Percentiles rank a stretch among this genome's conserved stretches.
phyloP scores from a whole-genome alignment of 64 coral and sea anemone species.

The Montipora cactus region DNA sequence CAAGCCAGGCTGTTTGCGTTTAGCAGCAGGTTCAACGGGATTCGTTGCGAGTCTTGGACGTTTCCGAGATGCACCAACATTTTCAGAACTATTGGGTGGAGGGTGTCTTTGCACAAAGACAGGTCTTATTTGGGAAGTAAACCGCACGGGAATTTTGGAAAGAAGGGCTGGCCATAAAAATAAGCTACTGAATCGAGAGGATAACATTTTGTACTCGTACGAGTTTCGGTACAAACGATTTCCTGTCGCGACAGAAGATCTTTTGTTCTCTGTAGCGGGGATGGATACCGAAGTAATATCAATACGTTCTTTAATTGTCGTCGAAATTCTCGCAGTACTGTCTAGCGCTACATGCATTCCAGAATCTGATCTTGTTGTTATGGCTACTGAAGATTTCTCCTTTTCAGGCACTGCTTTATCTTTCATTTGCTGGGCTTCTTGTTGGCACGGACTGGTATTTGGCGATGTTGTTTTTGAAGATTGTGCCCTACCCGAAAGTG shows the following conservation, averaged over 20 bases:
- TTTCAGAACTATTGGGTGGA: neutral
- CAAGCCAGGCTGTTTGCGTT: constrained; percentile 21
- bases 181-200: constrained; percentile 76
- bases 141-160: constrained; percentile 57
- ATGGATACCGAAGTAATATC: neutral
- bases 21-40: neutral
- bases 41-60: neutral
- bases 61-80: no score
- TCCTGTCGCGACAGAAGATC: neutral
- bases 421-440: neutral
- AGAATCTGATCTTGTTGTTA: neutral
- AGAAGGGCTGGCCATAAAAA: constrained; percentile 87
- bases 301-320: neutral
- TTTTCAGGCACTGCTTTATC: neutral
- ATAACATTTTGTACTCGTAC: constrained; percentile 74
- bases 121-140: constrained; percentile 27
- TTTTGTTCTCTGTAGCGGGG: neutral
- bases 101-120: constrained; percentile 25
- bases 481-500: neutral
- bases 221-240: constrained; percentile 45
- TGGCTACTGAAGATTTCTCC: neutral
- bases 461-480: neutral
- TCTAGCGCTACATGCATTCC: neutral
- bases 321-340: neutral
- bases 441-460: neutral